Percentiles rank a stretch among this genome's conserved stretches.
Evolutionary conservation across 2,113 vertebrate species (phyloP).

Genomic region (Sturnus vulgaris): DNA sequence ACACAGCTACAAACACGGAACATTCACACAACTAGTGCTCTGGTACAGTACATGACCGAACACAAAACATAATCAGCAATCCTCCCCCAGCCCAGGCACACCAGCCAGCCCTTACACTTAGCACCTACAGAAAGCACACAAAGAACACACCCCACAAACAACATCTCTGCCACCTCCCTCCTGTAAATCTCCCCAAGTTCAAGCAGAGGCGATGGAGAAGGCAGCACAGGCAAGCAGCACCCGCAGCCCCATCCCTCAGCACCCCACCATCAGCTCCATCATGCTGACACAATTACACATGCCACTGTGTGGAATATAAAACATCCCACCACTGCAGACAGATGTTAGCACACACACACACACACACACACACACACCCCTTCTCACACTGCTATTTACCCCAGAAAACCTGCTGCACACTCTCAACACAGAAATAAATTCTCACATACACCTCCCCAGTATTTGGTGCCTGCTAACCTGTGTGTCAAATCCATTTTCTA

Average conservation of each 20-base stretch:
- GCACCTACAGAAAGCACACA: neutral
- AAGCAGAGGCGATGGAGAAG: neutral
- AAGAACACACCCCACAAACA: neutral
- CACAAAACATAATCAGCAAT: neutral
- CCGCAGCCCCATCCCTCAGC: neutral
- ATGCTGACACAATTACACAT: neutral
- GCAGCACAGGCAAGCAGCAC: neutral
- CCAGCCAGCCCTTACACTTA: neutral
- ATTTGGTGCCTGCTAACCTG: slow-evolving; percentile 79
- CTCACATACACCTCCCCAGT: neutral
- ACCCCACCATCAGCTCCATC: neutral
- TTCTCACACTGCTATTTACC: neutral
- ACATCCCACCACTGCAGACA: neutral
- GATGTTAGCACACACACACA: neutral
- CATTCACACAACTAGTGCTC: neutral
- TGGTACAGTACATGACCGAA: neutral
- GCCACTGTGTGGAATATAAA: neutral
- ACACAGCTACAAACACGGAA: neutral
- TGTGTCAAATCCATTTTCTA: slow-evolving; percentile 80
- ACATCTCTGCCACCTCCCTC: neutral
- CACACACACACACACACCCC: no score
- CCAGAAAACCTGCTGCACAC: neutral
- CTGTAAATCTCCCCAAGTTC: neutral
- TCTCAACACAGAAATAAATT: neutral
- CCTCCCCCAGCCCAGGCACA: neutral